Evolutionary conservation across 2,888 invertebrate genomes (phyloP).

Genomic region (Lamproptera curius): DNA sequence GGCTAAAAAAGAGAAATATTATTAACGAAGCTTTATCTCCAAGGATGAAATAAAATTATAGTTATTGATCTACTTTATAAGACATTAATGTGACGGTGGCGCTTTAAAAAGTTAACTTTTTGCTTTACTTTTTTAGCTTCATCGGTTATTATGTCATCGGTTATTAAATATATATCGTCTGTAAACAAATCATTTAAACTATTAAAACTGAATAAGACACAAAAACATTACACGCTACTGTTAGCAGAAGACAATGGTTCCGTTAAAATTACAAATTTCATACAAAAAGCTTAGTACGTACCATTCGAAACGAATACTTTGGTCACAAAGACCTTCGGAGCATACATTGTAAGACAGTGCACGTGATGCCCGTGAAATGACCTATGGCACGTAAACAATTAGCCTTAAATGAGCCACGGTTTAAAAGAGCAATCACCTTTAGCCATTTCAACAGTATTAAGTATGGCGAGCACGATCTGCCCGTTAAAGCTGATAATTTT

Average conservation of each 20-base stretch:
- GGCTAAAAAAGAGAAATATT: too few relatives aligned
- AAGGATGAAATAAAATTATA: too few relatives aligned
- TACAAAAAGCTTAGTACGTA: not conserved
- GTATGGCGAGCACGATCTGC: constrained; percentile 24
- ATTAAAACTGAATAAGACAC: not conserved
- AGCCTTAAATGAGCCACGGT: constrained; percentile 1
- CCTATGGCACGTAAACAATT: constrained; percentile 15
- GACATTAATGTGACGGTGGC: too few relatives aligned
- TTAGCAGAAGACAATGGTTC: not conserved
- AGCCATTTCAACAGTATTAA: constrained; percentile 20
- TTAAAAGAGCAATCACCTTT: constrained; percentile 18
- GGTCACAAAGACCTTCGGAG: constrained; percentile 4
- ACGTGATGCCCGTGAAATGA: constrained; percentile 15
- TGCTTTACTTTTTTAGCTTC: not conserved
- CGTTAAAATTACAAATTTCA: not conserved
- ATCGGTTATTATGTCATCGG: not conserved
- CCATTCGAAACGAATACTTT: not conserved
- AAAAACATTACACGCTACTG: not conserved
- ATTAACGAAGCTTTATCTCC: too few relatives aligned
- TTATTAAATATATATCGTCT: not conserved
- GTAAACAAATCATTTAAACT: not conserved
- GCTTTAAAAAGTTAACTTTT: too few relatives aligned
- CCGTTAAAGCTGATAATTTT: constrained; percentile 24
- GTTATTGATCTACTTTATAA: too few relatives aligned
- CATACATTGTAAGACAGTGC: constrained; percentile 4